Base-by-base conservation (phyloP, 2,113 vertebrate genomes). In the Notarius quadriscutis region DNA sequence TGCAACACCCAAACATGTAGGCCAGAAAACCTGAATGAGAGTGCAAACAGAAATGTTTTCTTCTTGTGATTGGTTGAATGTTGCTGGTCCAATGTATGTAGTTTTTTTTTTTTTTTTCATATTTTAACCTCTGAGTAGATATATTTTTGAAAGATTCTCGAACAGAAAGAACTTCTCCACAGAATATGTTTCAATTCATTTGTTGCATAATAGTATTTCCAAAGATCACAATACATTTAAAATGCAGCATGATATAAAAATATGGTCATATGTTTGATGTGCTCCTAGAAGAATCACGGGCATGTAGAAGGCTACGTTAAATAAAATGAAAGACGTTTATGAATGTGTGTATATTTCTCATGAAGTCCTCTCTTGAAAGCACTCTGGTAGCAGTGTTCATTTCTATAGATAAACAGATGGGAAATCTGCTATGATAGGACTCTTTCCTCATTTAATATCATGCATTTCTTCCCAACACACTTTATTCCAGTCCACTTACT, bases 401-500 rank as follows among this genome's bases (percentile, higher is more conserved):
- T 74, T 41, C 83, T 41, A 18, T 20, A 57, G 53, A 60, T 48
- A 41, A 60, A 62, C 17, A 14, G 17, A 41, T 60, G 7, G 34
- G 55, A 51, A 41, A 25, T 51, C 48, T 51, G n/a, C n/a, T 57
- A 55, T 20, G 41, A 5, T 41, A 41, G 12, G 65, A 17, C 58
- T 41, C 11, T 62, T 63, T 22, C 15, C 57, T 83, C 55, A 25
- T 78, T 63, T 71, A n/a, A 63, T 85, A 62, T 65, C 82, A 81
- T 87, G 62, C 69, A n/a, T 57, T 87, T 84, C 69, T 89, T 84
- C 82, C 20, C 75, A 83, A 80, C 75, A 78, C 30, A 51, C 67
- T 77, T 81, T 82, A 80, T 84, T 85, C 77, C 67, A 83, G 78
- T 72, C 62, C n/a, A 85, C 71, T 85, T 85, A 82, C 67, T 83